A percentile compares a stretch with the other conserved stretches of the same genome.
Evolutionary conservation across 2,888 invertebrate species (phyloP).

Genomic region (Eilema depressum): DNA sequence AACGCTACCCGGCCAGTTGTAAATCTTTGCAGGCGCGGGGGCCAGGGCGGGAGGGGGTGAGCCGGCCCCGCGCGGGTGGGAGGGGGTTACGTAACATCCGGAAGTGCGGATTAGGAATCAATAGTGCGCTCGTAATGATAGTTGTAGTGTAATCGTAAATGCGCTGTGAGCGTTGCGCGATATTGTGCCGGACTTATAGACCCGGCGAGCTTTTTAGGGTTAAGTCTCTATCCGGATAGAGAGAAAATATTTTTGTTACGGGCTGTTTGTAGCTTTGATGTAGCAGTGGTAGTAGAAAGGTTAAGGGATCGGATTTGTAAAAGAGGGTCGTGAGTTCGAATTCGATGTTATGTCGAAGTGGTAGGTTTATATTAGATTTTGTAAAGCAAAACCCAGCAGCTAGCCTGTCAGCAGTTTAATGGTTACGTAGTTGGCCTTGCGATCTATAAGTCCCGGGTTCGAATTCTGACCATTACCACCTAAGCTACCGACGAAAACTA

Average conservation of each 20-base stretch:
- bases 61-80: slow-evolving; percentile 43
- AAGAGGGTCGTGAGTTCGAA: background rate
- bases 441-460: too few relatives aligned
- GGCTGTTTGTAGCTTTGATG: background rate
- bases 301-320: background rate
- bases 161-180: slow-evolving; percentile 76
- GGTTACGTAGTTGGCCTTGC: too few relatives aligned
- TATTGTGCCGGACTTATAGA: slow-evolving; percentile 39
- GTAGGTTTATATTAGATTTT: too few relatives aligned
- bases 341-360: too few relatives aligned
- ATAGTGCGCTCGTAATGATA: slow-evolving; percentile 86
- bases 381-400: too few relatives aligned
- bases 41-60: slow-evolving; percentile 50
- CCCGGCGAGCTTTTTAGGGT: slow-evolving; percentile 9
- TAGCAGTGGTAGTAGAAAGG: background rate
- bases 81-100: slow-evolving; percentile 82
- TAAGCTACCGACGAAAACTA: too few relatives aligned
- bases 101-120: slow-evolving; percentile 88
- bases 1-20: slow-evolving; percentile 76
- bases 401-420: too few relatives aligned
- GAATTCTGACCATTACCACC: too few relatives aligned
- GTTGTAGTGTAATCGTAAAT: slow-evolving; percentile 83
- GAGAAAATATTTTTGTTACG: background rate
- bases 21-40: slow-evolving; percentile 74
- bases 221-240: slow-evolving; percentile 7